Evolutionary conservation across 37 sponge, comb jelly and placozoan species (phyloP), one percentile per base, ranked within the genome.

Genomic region (Haliclona indistincta): DNA sequence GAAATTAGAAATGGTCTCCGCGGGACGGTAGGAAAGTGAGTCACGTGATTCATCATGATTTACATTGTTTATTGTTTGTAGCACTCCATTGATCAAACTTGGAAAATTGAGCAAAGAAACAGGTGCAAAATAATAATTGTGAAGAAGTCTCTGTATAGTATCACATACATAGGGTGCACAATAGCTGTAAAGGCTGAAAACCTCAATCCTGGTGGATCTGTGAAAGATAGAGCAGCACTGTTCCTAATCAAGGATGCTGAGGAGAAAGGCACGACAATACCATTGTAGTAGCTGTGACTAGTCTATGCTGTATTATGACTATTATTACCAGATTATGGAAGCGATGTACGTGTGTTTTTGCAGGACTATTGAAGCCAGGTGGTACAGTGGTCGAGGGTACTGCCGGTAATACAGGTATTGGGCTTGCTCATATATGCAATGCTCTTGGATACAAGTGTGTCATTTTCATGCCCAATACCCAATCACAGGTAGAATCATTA

Each of bases 391-490:
- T 93, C 32, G 94, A 90, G 64, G 91, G 91, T 2, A 90, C 95
- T 26, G 91, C 95, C 53, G 95, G 95, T 33, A 94, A 90, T 65
- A 94, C 91, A 34, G 95, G 95, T 38, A 93, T 93, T 74, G 94
- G 94, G 4, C 64, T 90, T 64, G 95, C 95, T 26, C 88, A 87
- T 52, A 63, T 90, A 28, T 87, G 91, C 76, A 90, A 86, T 63
- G 80, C 91, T 41, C 67, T 86, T 22, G 95, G 95, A 30, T 94
- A 94, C 79, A 86, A 89, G 67, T 94, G 94, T 64, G 94, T 94
- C 68, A 94, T 90, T 56, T 94, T 72, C 75, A 90, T 94, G 95
- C 95, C 95, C 10, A 56, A 94, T 58, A 94, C 91, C n/a, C 95
- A 94, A 62, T 94, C 91, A n/a, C 55, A 91, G 71, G 92, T 87